Conservation (phyloP, 1,140 invertebrate genomes). For the Drosophila lowei region DNA sequence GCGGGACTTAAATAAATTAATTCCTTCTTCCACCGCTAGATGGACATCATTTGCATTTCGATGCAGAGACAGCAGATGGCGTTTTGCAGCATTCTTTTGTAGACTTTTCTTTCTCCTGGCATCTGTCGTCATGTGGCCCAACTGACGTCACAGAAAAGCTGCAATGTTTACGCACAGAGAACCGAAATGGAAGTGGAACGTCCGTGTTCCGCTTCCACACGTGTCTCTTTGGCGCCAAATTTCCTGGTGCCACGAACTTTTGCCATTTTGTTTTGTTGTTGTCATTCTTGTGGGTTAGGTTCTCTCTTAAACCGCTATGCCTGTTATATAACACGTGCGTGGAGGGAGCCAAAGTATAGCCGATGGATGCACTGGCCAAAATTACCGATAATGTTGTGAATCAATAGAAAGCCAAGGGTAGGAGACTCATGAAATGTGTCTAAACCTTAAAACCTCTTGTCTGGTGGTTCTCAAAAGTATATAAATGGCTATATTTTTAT, state of each 20-base stretch:
- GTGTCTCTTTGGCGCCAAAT: slow-evolving; percentile 70
- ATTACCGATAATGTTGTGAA: neutral
- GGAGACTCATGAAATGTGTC: too few species aligned
- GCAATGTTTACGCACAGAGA: slow-evolving; percentile 63
- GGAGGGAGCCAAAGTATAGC: slow-evolving; percentile 5
- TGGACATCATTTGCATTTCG: neutral
- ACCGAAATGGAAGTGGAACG: slow-evolving; percentile 55
- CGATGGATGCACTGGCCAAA: slow-evolving; percentile 19
- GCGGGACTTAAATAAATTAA: too few species aligned
- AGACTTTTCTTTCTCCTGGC: slow-evolving; percentile 41
- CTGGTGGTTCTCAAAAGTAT: too few species aligned
- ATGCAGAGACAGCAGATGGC: slow-evolving; percentile 40
- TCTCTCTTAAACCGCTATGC: slow-evolving; percentile 22
- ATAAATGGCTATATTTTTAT: too few species aligned
- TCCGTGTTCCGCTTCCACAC: slow-evolving; percentile 32
- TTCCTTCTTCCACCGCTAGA: too few species aligned
- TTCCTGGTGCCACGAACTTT: slow-evolving; percentile 36
- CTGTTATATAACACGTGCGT: slow-evolving; percentile 68
- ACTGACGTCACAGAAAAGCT: slow-evolving; percentile 78
- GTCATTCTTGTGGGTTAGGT: slow-evolving; percentile 56
- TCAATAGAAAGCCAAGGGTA: too few species aligned
- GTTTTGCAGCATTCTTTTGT: slow-evolving; percentile 34
- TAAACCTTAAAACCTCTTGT: too few species aligned
- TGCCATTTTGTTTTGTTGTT: slow-evolving; percentile 66
- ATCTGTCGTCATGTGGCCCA: slow-evolving; percentile 64